Base-by-base conservation (phyloP, 2,888 invertebrate genomes). In the Leptinotarsa rubiginosa region DNA sequence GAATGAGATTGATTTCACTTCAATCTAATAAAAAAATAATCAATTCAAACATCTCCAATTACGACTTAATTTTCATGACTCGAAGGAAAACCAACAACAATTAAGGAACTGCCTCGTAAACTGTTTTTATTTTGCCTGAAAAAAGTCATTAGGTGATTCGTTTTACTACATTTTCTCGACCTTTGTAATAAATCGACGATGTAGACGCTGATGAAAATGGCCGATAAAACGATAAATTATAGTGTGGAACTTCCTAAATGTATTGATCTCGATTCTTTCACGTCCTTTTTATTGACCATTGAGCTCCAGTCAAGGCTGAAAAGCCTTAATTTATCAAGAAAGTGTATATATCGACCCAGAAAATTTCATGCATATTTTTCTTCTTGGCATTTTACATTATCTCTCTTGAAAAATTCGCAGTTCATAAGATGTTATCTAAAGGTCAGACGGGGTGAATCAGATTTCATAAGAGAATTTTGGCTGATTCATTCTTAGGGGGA, bases 211-310 rank as follows among this genome's bases (percentile, higher is more conserved):
- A 75, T 77, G 75, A 77, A 73, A 75, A 75, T 75, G 71, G 77
- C 77, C 74, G 77, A 77, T 77, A 77, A 77, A 74, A 77, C 75
- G 73, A 77, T 77, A 77, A 77, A 77, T 77, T 75, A 77, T 75
- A 69, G 72, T 64, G 72, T 74, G 70, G 74, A 73, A 73, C 77
- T 77, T 75, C 75, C 75, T 75, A 71, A 75, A 77, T 71, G 75
- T 77, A 75, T 77, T 74, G 77, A 77, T 75, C 77, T 68, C 74
- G 71, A 77, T 77, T 77, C 75, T 71, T 77, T 54, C 71, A 74
- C 75, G 75, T 75, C 75, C 69, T 73, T 73, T 77, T 77, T 77
- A 77, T 77, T 77, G 77, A 74, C 77, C 77, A 77, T 73, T 66
- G 73, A 70, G 70, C 69, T 18, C 31, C 68, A 68, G 68, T 68